Percentiles rank a stretch among this genome's conserved stretches.
Evolutionary conservation across 2,888 invertebrate genomes (phyloP).

Genomic region (Monoplex corrugatus): DNA sequence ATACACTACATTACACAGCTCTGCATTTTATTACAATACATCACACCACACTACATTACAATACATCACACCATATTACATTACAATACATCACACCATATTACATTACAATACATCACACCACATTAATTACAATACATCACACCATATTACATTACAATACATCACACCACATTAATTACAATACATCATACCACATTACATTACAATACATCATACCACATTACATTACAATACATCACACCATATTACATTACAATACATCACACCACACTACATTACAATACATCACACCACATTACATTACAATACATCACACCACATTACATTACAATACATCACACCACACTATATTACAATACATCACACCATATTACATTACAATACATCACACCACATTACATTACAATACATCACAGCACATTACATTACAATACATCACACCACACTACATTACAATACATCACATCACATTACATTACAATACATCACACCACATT

Average conservation of each 20-base stretch:
- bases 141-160: not conserved
- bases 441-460: not conserved
- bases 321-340: too few relatives aligned
- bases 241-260: too few relatives aligned
- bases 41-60: not conserved
- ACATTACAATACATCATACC: not conserved
- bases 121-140: not conserved
- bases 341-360: not conserved
- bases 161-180: not conserved
- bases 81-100: not conserved
- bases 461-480: too few relatives aligned
- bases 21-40: not conserved
- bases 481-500: too few relatives aligned
- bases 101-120: not conserved
- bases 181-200: not conserved
- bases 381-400: not conserved
- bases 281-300: not conserved
- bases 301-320: not conserved
- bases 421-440: not conserved
- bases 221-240: too few relatives aligned
- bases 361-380: not conserved
- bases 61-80: not conserved
- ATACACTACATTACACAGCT: not conserved
- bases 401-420: not conserved
- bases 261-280: not conserved